Percentiles rank a stretch among this genome's conserved stretches.
These are phyloP conservation scores for Dendrolimus punctatus DNA, from an alignment of 1,140 invertebrate species.

Conservation along the genomic window DNA sequence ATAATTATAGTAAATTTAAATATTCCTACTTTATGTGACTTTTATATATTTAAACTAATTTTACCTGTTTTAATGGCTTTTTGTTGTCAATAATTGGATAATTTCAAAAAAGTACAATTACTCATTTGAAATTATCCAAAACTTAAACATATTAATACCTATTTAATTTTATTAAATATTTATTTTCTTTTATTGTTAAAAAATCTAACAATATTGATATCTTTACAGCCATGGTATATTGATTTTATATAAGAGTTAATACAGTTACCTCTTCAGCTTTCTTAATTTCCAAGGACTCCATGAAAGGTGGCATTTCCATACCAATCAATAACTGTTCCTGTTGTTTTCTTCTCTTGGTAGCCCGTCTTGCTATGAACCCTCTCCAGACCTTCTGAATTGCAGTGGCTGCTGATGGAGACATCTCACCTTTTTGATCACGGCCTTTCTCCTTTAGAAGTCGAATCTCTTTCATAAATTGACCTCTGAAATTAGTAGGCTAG, in stretches of 20 bases:
- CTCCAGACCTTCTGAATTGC: conserved; percentile 89
- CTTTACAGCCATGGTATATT: too few species aligned
- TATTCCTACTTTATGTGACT: too few species aligned
- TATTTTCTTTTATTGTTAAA: too few species aligned
- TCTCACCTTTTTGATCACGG: conserved; percentile 73
- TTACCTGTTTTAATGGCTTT: too few species aligned
- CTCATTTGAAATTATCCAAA: too few species aligned
- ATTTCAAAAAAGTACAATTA: too few species aligned
- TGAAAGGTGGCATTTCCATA: conserved; percentile 73
- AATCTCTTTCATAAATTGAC: conserved; percentile 94
- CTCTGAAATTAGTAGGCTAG: conserved; percentile 57
- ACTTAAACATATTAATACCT: too few species aligned
- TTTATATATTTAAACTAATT: too few species aligned
- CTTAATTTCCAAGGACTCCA: conserved; percentile 56
- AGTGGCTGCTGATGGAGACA: conserved; percentile 77
- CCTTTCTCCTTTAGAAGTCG: conserved; percentile 82
- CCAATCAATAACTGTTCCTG: conserved; percentile 93
- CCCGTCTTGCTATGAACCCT: conserved; percentile 81
- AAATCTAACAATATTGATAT: too few species aligned
- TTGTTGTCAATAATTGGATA: too few species aligned
- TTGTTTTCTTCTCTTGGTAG: conserved; percentile 78
- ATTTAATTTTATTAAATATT: too few species aligned
- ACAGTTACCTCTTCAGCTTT: conserved; percentile 55
- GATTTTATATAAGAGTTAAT: neutral
- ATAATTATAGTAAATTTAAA: too few species aligned